Evolutionary conservation across 2,888 invertebrate genomes (phyloP).

Genomic region (Phyto melanocephala): DNA sequence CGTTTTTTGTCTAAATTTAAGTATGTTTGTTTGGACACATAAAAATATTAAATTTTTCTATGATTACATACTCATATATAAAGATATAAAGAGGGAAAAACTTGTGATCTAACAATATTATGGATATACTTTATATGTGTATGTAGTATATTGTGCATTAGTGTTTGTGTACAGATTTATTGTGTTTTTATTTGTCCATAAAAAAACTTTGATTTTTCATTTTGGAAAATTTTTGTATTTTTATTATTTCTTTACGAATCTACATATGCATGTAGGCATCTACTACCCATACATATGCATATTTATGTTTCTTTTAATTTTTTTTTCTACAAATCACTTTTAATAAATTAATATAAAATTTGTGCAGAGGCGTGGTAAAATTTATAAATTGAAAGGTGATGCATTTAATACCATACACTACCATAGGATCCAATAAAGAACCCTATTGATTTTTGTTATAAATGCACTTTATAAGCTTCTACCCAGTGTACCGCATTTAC

Average conservation of each 20-base stretch:
- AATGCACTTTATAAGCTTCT: too few species aligned
- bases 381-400: background rate
- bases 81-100: background rate
- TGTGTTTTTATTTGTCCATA: slow-evolving; percentile 23
- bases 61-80: slow-evolving; percentile 6
- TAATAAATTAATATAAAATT: background rate
- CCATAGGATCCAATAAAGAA: too few species aligned
- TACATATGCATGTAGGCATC: too few species aligned
- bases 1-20: slow-evolving; percentile 25
- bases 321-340: background rate
- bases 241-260: background rate
- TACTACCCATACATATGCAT: too few species aligned
- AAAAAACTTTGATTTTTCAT: slow-evolving; percentile 25
- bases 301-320: too few species aligned
- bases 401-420: too few species aligned
- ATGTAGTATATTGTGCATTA: background rate
- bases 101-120: slow-evolving; percentile 25
- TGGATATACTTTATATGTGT: background rate
- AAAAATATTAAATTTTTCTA: slow-evolving; percentile 22
- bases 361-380: background rate
- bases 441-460: too few species aligned
- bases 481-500: too few species aligned
- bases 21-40: background rate
- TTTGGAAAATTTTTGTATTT: slow-evolving; percentile 34
- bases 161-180: background rate